These are phyloP conservation scores for Nannospalax galili DNA, from an alignment of 2,113 vertebrate species.

Conservation along the genomic window DNA sequence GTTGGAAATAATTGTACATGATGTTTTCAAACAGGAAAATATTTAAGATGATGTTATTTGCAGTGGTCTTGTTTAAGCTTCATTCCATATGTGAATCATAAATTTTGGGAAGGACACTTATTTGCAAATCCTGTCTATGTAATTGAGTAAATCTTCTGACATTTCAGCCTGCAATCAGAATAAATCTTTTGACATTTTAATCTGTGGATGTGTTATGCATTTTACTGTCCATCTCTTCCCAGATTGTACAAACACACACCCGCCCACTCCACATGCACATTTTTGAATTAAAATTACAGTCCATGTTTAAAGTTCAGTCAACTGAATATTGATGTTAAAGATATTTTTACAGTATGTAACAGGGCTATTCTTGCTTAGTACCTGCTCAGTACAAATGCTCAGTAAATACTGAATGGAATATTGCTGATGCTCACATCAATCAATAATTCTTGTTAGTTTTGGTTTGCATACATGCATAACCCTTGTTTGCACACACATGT, in stretches of 20 bases:
- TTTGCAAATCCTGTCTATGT: not conserved
- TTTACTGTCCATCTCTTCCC: not conserved
- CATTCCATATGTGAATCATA: not conserved
- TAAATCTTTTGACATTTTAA: slow-evolving; percentile 12
- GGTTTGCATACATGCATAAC: not conserved
- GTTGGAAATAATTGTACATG: not conserved
- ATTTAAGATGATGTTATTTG: not conserved
- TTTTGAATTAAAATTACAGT: not conserved
- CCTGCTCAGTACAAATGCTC: not conserved
- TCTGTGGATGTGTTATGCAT: not conserved
- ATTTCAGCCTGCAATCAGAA: not conserved
- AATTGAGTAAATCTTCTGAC: not conserved
- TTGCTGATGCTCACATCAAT: not conserved
- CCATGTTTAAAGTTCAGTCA: slow-evolving; percentile 28
- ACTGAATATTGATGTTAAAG: slow-evolving; percentile 33
- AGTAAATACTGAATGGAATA: not conserved
- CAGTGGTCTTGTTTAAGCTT: slow-evolving; percentile 24
- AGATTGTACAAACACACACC: not conserved
- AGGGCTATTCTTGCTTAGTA: not conserved
- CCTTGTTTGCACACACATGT: not conserved
- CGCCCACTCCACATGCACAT: too few relatives aligned
- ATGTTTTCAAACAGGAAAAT: slow-evolving; percentile 1
- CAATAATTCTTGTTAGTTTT: not conserved
- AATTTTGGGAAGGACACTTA: not conserved
- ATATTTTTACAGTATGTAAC: not conserved